phyloP scores from a whole-genome alignment of 2,113 vertebrate species.

The Lanius ludovicianus region DNA sequence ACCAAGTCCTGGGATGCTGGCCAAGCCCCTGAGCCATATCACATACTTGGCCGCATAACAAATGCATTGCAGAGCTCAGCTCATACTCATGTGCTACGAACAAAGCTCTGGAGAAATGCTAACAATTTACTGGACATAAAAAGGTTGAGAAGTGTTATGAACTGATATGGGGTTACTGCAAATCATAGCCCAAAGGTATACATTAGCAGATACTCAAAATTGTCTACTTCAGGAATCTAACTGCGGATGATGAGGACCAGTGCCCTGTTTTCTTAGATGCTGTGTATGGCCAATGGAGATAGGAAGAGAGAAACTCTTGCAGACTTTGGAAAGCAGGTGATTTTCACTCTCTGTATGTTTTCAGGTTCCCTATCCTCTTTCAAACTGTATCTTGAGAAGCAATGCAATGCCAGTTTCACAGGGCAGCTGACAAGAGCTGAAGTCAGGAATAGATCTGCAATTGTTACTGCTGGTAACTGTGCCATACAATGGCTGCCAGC shows the following conservation, averaged over 20 bases:
- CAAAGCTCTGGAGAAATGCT: background rate
- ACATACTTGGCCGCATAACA: background rate
- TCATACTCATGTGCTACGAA: background rate
- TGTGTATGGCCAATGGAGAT: background rate
- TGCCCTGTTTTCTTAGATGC: background rate
- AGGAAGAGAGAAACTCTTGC: background rate
- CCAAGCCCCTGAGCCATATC: background rate
- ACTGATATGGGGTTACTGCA: background rate
- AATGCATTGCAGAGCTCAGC: background rate
- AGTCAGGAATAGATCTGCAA: background rate
- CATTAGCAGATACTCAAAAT: background rate
- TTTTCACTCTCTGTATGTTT: background rate
- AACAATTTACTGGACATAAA: background rate
- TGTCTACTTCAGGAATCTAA: background rate
- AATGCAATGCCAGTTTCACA: background rate
- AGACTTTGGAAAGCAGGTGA: background rate
- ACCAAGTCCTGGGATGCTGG: background rate
- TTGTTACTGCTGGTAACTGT: background rate
- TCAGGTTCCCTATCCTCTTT: background rate
- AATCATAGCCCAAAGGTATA: background rate
- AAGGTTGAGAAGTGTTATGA: background rate
- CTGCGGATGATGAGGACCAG: background rate
- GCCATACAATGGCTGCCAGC: background rate
- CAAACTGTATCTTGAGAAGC: background rate
- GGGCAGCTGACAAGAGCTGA: rapidly evolving